These are phyloP conservation scores for Phortica variegata DNA, from an alignment of 1,140 invertebrate genomes.

Conservation along the genomic window DNA sequence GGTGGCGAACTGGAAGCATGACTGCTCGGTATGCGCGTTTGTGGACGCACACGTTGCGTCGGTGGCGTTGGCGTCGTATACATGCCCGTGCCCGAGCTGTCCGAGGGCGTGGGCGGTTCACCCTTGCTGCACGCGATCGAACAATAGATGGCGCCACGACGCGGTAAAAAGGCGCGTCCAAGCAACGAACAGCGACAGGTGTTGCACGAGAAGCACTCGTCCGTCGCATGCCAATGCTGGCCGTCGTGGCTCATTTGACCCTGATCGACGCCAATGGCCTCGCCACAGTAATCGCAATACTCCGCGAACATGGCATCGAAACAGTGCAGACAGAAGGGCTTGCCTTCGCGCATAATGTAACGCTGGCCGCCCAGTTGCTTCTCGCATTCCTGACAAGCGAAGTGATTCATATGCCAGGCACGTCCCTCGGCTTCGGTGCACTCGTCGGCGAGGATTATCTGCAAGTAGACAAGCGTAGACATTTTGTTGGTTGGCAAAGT, in stretches of 20 bases:
- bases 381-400: conserved; percentile 94
- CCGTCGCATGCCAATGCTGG: conserved; percentile 97
- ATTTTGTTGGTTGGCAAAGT: conserved; percentile 17
- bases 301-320: conserved; percentile 96
- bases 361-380: conserved; percentile 91
- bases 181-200: conserved; percentile 86
- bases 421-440: conserved; percentile 97
- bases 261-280: conserved; percentile 94
- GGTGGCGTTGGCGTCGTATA: conserved; percentile 56
- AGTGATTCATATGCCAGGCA: conserved; percentile 99
- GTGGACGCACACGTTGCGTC: conserved; percentile 59
- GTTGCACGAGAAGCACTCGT: conserved; percentile 93
- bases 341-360: conserved; percentile 94
- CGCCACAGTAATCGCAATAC: conserved; percentile 95
- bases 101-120: conserved; percentile 78
- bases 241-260: conserved; percentile 97
- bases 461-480: conserved; percentile 1
- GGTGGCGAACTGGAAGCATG: conserved; percentile 52
- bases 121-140: conserved; percentile 90
- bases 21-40: conserved; percentile 45
- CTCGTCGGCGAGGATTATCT: conserved; percentile 97
- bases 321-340: conserved; percentile 92
- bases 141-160: conserved; percentile 92
- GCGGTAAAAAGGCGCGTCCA: conserved; percentile 91
- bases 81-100: conserved; percentile 68